Conservation (phyloP, 2,113 vertebrate genomes). For the Xenopus borealis region DNA sequence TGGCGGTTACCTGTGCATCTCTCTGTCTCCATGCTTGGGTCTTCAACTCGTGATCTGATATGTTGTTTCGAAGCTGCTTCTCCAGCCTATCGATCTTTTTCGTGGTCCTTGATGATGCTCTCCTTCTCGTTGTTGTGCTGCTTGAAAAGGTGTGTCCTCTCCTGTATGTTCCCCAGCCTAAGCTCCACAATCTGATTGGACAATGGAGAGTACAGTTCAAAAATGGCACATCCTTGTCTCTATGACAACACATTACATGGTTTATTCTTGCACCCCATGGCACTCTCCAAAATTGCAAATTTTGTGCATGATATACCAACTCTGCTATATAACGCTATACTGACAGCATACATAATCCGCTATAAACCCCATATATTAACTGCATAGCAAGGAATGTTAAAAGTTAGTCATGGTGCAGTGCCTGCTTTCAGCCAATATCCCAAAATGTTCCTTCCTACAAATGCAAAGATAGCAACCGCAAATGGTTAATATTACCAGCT, state of each 20-base stretch:
- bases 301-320: not conserved
- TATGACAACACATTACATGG: slow-evolving; percentile 95
- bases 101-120: slow-evolving; percentile 88
- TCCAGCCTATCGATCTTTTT: slow-evolving; percentile 84
- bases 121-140: slow-evolving; percentile 90
- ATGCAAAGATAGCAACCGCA: no score
- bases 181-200: slow-evolving; percentile 99
- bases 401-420: no score
- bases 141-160: slow-evolving; percentile 95
- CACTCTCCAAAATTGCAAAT: not conserved
- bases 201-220: slow-evolving; percentile 94
- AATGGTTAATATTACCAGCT: no score
- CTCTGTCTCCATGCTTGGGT: slow-evolving; percentile 83
- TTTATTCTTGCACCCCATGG: slow-evolving; percentile 59
- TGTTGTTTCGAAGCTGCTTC: slow-evolving; percentile 78
- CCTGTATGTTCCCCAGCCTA: slow-evolving; percentile 93
- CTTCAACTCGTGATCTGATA: slow-evolving; percentile 84
- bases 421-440: no score
- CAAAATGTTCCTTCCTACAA: no score
- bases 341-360: no score
- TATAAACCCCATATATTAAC: no score
- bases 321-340: no score
- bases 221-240: slow-evolving; percentile 97
- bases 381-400: no score
- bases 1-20: slow-evolving; percentile 82